Evolutionary conservation across 1,140 invertebrate genomes (phyloP).

Genomic region (Schlechtendalia chinensis): DNA sequence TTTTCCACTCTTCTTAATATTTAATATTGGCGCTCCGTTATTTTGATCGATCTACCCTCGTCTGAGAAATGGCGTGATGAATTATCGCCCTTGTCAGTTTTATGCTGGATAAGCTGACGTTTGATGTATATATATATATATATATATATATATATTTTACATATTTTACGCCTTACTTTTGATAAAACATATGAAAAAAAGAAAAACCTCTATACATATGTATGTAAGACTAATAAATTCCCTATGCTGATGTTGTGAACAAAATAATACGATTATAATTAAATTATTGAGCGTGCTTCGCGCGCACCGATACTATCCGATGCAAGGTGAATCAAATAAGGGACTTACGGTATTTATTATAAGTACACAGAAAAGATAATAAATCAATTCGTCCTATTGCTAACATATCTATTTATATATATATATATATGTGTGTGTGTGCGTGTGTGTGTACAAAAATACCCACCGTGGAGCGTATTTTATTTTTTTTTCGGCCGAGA

Average conservation of each 20-base stretch:
- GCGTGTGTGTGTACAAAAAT: background rate
- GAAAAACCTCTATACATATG: background rate
- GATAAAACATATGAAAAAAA: background rate
- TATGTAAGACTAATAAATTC: background rate
- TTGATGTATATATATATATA: too few species aligned
- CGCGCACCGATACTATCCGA: background rate
- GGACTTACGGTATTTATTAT: background rate
- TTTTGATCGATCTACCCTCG: constrained; percentile 15
- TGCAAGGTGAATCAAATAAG: background rate
- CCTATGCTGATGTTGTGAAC: background rate
- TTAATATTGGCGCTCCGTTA: background rate
- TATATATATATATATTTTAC: too few species aligned
- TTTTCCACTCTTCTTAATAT: constrained; percentile 2
- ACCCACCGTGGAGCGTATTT: background rate
- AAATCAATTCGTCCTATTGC: background rate
- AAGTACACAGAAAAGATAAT: background rate
- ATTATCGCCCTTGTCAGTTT: background rate
- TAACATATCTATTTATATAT: too few species aligned
- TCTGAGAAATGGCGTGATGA: background rate
- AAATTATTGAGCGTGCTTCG: background rate
- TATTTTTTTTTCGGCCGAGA: background rate
- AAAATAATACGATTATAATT: background rate
- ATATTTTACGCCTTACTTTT: background rate
- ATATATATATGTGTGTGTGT: too few species aligned
- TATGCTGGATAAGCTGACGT: background rate